A percentile compares a stretch with the other conserved stretches of the same genome.
phyloP scores from a whole-genome alignment of 2,888 invertebrate genomes.

The Elgonia sp. region DNA sequence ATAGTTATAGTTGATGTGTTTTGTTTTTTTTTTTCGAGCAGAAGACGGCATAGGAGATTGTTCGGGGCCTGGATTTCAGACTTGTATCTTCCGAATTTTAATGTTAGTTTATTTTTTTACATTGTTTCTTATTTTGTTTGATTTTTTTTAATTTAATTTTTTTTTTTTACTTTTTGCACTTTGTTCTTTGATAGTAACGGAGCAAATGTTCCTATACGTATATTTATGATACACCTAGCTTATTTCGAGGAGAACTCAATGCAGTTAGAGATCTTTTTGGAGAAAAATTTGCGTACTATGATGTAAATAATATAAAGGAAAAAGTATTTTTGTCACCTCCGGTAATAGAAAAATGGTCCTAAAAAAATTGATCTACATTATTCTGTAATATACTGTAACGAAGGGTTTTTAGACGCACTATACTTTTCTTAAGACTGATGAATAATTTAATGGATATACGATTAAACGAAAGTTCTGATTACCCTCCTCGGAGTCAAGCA shows the following conservation, averaged over 20 bases:
- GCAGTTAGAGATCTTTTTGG: neutral
- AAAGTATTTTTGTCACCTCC: slow-evolving; percentile 18
- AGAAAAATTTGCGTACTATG: neutral
- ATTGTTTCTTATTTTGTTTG: neutral
- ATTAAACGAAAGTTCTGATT: slow-evolving; percentile 12
- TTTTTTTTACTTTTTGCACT: slow-evolving; percentile 7
- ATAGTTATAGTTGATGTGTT: slow-evolving; percentile 88
- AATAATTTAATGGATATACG: slow-evolving; percentile 33
- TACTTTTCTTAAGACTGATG: slow-evolving; percentile 62
- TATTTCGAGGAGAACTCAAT: slow-evolving; percentile 46
- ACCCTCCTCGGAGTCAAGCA: slow-evolving; percentile 54
- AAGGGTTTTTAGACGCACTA: slow-evolving; percentile 27
- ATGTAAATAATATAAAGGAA: slow-evolving; percentile 9
- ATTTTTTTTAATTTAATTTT: neutral
- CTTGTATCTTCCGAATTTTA: too few relatives aligned
- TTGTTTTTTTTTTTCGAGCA: too few relatives aligned
- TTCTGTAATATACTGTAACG: slow-evolving; percentile 26
- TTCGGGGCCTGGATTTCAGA: too few relatives aligned
- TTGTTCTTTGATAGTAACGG: slow-evolving; percentile 8
- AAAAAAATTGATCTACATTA: slow-evolving; percentile 16
- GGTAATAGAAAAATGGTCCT: slow-evolving; percentile 24
- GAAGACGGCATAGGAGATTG: too few relatives aligned
- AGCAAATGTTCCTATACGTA: slow-evolving; percentile 51
- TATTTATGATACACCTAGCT: slow-evolving; percentile 17
- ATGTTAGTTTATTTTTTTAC: neutral